phyloP scores from a whole-genome alignment of 2,888 invertebrate genomes.

The Mythimna ferrago region DNA sequence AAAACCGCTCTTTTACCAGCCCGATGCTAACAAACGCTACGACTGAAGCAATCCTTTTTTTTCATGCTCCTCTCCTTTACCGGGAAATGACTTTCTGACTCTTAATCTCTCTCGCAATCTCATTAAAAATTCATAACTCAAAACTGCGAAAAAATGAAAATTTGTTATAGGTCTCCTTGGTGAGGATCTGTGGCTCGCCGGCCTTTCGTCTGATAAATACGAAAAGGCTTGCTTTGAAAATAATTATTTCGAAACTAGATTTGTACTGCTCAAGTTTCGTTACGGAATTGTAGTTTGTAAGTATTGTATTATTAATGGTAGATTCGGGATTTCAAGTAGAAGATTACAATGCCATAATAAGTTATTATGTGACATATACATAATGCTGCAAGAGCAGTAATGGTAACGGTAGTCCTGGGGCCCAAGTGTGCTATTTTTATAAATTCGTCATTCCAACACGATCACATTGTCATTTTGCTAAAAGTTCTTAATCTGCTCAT shows the following conservation, averaged over 20 bases:
- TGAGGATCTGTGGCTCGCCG: conserved; percentile 27
- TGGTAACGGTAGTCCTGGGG: too few species aligned
- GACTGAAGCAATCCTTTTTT: conserved; percentile 86
- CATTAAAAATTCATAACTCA: conserved; percentile 92
- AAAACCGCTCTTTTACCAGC: conserved; percentile 70
- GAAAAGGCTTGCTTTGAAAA: conserved; percentile 45
- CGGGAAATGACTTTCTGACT: conserved; percentile 91
- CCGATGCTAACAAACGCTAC: conserved; percentile 83
- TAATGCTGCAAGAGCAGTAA: too few species aligned
- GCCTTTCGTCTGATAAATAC: conserved; percentile 38
- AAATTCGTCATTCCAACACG: too few species aligned
- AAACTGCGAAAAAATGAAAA: conserved; percentile 90
- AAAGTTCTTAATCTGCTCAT: too few species aligned
- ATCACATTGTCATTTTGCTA: too few species aligned
- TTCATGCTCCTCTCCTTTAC: conserved; percentile 85
- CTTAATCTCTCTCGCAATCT: conserved; percentile 91
- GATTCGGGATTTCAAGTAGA: not conserved
- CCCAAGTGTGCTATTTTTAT: too few species aligned
- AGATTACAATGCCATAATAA: too few species aligned
- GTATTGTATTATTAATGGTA: not conserved
- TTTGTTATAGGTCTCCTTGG: conserved; percentile 76
- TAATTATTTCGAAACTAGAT: conserved; percentile 41
- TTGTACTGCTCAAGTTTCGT: not conserved
- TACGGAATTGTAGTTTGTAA: not conserved
- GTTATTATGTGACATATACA: too few species aligned